Base-by-base conservation (phyloP, 1,140 invertebrate genomes). In the Bombus pascuorum region DNA sequence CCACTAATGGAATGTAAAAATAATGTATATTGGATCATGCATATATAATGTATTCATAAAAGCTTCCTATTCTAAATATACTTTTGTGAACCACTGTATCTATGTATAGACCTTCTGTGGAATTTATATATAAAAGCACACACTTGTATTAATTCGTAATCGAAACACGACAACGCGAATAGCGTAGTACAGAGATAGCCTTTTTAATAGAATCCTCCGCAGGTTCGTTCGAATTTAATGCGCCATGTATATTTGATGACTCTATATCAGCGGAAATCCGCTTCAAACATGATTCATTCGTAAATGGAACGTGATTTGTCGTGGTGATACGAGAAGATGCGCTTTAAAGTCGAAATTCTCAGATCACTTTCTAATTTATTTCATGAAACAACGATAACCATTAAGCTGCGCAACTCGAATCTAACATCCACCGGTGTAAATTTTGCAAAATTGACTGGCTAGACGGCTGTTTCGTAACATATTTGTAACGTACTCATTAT, bases 321-420 rank as follows among this genome's bases (percentile, higher is more conserved):
- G 68, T 5, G 37, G 3, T 9, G 68, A 70, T 70, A 39, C 22
- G 34, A 39, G 22, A 0, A 34, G 34, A 39, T 70, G 68, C 25
- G 39, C 12, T 71, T 42, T 71, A 42, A 28, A 71, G 37, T 6
- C 70, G 70, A 71, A 71, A 71, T 71, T 71, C 37, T 71, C 70
- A n/a, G 37, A 42, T 71, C 68, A 39, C 10, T 37, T 37, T 39
- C 22, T 22, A 70, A 70, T 70, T 70, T 70, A 70, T 25, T 70
- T 22, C 18, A 2, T n/a, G 37, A 34, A 71, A 71, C 3, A 25
- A 15, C 22, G 15, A 9, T 22, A 8, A 5, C 0, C 22, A 70
- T 70, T 28, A 70, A 39, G 3, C 34, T 28, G 5, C 47, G 47
- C 9, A 12, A 25, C 34, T 28, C 68, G 34, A 25, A 12, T 34